These are phyloP conservation scores for Acanthis flammea DNA, from an alignment of 2,797 vertebrate genomes.

Conservation along the genomic window DNA sequence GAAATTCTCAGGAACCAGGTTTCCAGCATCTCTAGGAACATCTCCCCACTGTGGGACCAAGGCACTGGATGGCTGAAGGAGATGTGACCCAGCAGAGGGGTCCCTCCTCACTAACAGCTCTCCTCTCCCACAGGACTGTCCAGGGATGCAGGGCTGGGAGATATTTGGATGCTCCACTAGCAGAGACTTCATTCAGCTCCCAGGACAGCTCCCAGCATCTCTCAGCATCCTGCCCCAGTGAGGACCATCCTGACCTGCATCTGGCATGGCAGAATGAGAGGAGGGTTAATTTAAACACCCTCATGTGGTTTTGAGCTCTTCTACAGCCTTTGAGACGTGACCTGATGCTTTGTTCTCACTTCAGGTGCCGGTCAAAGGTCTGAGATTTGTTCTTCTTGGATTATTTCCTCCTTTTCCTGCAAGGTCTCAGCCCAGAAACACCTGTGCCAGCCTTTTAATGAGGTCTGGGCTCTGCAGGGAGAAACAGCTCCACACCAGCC, in stretches of 20 bases:
- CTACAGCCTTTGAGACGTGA: not conserved
- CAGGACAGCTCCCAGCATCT: not conserved
- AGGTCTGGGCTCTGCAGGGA: not conserved
- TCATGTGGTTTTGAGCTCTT: not conserved
- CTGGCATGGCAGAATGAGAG: not conserved
- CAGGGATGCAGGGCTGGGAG: not conserved
- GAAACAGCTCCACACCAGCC: not conserved
- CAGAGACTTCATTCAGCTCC: not conserved
- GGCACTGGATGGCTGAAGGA: not conserved
- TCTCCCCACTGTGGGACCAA: not conserved
- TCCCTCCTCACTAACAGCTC: accelerated
- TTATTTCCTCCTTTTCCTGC: not conserved
- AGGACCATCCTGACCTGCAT: not conserved
- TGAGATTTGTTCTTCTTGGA: not conserved
- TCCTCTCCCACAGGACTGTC: not conserved
- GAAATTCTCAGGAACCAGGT: not conserved
- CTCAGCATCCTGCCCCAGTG: too few species aligned
- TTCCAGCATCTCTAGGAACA: not conserved
- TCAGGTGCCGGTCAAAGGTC: not conserved
- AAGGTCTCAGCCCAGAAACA: not conserved
- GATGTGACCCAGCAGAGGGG: accelerated
- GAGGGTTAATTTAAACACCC: not conserved
- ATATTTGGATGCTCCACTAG: not conserved
- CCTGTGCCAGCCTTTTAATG: not conserved
- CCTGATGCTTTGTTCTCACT: not conserved